These are phyloP conservation scores for Willowsia nigromaculata DNA, from an alignment of 2,888 invertebrate genomes.

Conservation along the genomic window DNA sequence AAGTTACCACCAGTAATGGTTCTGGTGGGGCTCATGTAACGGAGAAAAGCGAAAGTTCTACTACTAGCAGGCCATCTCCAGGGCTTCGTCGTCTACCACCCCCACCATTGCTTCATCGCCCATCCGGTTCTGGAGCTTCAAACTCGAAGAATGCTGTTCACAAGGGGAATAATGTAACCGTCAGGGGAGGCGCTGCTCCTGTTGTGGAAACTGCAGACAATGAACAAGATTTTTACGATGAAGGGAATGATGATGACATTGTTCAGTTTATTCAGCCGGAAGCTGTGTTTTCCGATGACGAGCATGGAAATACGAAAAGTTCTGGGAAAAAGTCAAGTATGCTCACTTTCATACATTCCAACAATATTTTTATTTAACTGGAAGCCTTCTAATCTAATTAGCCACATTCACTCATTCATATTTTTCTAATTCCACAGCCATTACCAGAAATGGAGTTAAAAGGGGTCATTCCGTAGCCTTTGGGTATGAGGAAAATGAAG, in stretches of 20 bases:
- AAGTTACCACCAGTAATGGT: not conserved
- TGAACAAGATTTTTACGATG: slow-evolving; percentile 35
- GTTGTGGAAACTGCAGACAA: not conserved
- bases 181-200: not conserved
- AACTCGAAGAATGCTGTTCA: not conserved
- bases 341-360: no score
- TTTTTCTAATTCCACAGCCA: not conserved
- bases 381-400: no score
- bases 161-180: not conserved
- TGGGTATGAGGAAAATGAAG: slow-evolving; percentile 41
- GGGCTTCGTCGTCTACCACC: slow-evolving; percentile 22
- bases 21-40: not conserved
- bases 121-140: not conserved
- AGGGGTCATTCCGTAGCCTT: slow-evolving; percentile 48
- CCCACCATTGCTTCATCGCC: slow-evolving; percentile 56
- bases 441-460: slow-evolving; percentile 33
- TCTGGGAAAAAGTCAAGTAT: slow-evolving; percentile 32
- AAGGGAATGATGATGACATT: slow-evolving; percentile 52
- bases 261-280: slow-evolving; percentile 58
- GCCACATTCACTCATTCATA: no score
- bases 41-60: not conserved
- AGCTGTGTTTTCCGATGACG: slow-evolving; percentile 61
- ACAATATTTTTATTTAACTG: no score
- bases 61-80: not conserved
- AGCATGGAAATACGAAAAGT: slow-evolving; percentile 18